These are phyloP conservation scores for Scopus umbretta DNA, from an alignment of 2,113 vertebrate genomes.

Conservation along the genomic window DNA sequence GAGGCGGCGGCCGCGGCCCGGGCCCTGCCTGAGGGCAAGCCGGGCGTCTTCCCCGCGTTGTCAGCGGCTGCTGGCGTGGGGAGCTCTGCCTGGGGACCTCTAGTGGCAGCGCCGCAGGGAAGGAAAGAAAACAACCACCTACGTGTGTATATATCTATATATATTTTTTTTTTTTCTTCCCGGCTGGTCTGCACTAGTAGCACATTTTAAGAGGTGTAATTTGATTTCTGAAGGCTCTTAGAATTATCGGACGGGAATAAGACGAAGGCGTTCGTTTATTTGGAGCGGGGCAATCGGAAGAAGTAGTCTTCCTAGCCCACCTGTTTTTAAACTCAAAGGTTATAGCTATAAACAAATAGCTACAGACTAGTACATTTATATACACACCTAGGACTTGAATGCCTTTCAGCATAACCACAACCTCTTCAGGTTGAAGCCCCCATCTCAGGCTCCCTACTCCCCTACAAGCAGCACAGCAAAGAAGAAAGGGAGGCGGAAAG, in stretches of 20 bases:
- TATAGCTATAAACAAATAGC: not conserved
- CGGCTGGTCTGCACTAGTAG: not conserved
- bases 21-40: no score
- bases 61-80: accelerated
- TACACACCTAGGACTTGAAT: not conserved
- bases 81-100: not conserved
- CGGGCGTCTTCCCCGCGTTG: not conserved
- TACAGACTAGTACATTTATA: not conserved
- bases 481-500: not conserved
- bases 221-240: not conserved
- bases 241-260: not conserved
- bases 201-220: accelerated
- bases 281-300: not conserved
- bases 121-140: not conserved
- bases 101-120: not conserved
- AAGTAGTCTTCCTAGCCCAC: not conserved
- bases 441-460: accelerated
- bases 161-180: no score
- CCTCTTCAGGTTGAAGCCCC: not conserved
- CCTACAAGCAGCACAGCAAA: not conserved
- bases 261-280: not conserved
- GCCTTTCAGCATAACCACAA: not conserved
- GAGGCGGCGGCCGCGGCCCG: no score
- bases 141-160: no score
- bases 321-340: not conserved